Evolutionary conservation across 1,140 invertebrate species (phyloP), one percentile per base, ranked within the genome.

Genomic region (Dendrolimus punctatus): DNA sequence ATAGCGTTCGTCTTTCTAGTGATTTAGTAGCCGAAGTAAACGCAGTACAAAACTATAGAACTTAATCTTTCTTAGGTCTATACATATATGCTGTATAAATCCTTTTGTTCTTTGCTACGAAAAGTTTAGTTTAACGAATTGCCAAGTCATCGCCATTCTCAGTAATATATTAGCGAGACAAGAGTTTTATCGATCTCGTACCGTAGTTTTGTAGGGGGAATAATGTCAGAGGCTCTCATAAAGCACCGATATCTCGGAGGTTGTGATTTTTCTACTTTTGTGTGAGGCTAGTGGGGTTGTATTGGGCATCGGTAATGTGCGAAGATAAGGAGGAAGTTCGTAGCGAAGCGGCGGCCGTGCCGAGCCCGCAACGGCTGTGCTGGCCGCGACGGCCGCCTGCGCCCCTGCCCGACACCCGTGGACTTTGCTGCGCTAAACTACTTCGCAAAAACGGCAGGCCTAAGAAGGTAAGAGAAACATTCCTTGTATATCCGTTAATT

Each of bases 281-380:
- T 62, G 60, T 58, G 52, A 58, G 69, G 64, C 66, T 75, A 71
- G 63, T 54, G 60, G 66, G 62, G 62, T 55, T 53, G 55, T 60
- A 51, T 50, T 45, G 56, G 60, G 55, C 66, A 50, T 66, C 55
- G 62, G 68, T 71, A 66, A 86, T 86, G 82, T 81, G 80, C 58
- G 82, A 84, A 71, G 76, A 85, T 73, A 85, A 84, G 70, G 82
- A 84, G 58, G 82, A 85, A 65, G 69, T 61, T 40, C 60, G 79
- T 9, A 77, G 79, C 50, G 78, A 80, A 66, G 80, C 76, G 61
- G 77, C 63, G 67, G 68, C 63, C 53, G 68, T 66, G 67, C 63
- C 57, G 49, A 81, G 67, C 62, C 82, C 82, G 40, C 69, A 69
- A 49, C 61, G 79, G 38, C 65, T 81, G 59, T 85, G 82, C 65